Percentiles rank a stretch among this genome's conserved stretches.
These are phyloP conservation scores for Catharus bicknelli DNA, from an alignment of 2,113 vertebrate species.

Conservation along the genomic window DNA sequence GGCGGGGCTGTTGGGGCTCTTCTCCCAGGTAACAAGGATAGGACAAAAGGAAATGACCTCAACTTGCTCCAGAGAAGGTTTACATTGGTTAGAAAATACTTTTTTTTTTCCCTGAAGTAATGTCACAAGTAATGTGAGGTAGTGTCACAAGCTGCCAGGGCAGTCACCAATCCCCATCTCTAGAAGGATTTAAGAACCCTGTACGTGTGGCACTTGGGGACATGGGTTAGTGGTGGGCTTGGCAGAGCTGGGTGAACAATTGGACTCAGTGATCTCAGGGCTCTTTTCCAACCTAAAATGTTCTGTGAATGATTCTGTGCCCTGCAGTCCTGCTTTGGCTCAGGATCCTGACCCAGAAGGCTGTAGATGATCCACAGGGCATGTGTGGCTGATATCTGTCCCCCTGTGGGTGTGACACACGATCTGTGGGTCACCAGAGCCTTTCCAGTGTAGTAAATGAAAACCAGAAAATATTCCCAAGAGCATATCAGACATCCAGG, in stretches of 20 bases:
- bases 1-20: fast-evolving
- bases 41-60: neutral
- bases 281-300: neutral
- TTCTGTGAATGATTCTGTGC: neutral
- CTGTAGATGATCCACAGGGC: neutral
- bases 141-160: neutral
- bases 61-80: neutral
- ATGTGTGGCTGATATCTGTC: too few relatives aligned
- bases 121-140: too few relatives aligned
- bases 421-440: neutral
- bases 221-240: neutral
- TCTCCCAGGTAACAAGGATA: too few relatives aligned
- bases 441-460: neutral
- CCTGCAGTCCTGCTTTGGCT: neutral
- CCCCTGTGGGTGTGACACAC: neutral
- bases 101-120: neutral
- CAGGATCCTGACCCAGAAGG: neutral
- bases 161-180: neutral
- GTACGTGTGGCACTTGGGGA: fast-evolving
- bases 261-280: neutral
- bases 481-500: neutral
- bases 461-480: neutral
- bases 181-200: neutral
- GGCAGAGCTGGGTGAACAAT: neutral
- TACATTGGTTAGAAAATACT: neutral